Evolutionary conservation across 2,888 invertebrate genomes (phyloP), one percentile per base, ranked within the genome.

Genomic region (Podabrus alpinus): DNA sequence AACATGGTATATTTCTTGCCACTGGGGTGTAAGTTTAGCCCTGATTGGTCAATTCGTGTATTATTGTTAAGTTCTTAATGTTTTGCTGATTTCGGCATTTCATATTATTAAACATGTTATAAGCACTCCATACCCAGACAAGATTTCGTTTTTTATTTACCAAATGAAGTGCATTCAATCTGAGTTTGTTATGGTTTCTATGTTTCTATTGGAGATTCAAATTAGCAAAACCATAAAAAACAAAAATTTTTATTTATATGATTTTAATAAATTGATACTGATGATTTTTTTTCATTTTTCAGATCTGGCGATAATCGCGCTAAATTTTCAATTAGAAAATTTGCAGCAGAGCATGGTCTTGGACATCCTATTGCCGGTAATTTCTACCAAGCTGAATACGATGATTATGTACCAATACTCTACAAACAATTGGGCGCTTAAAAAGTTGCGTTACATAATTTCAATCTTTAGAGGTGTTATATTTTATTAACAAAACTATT

Each of bases 351-450:
- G 77, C 91, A 88, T 81, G 88, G 90, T 80, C 84, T 92, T 74
- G 91, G 91, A 9, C 84, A 88, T 4, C 91, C 92, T 0, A 84
- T 92, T 24, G 92, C 92, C 80, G 92, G 91, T 15, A 92, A 92
- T 81, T 92, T 90, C 83, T 91, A 89, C 84, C 84, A 88, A 62
- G 91, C 91, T 3, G 86, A 91, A 84, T 92, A 89, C 83, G 92
- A 92, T 80, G 89, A 91, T 77, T 91, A 91, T 81, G 92, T 92
- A 61, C 77, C 77, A 9, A 16, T 72, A 29, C 68, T 77, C 13
- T 74, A 77, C 25, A 74, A 77, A 64, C 77, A 77, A 25, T 71
- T 77, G 45, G 75, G 75, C 0, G 68, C 17, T 61, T 76, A 76
- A 71, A 68, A 9, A 13, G 61, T 17, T 19, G 5, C 45, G 9